Base-by-base conservation (phyloP, 2,888 invertebrate species). In the Cancer borealis region DNA sequence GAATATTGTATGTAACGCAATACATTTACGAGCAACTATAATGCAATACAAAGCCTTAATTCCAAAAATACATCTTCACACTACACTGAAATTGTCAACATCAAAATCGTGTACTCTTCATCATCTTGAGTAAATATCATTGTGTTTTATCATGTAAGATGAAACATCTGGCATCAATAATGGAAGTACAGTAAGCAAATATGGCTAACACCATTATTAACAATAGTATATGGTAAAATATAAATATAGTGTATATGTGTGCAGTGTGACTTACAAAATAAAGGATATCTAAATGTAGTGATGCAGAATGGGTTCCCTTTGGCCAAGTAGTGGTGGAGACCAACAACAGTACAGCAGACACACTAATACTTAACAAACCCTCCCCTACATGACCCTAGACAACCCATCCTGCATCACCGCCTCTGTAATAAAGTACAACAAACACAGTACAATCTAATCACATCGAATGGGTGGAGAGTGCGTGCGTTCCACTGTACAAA, bases 161-260 rank as follows among this genome's bases (percentile, higher is more conserved):
- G 17, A 14, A 39, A 84, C 84, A 84, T 39, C 39, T 84, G 84
- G 84, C 84, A 84, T 84, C 84, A 84, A 39, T 73, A 84, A 84
- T 84, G 84, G 84, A 84, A 84, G 84, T 84, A 84, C 84, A 84
- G 84, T 84, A 84, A 39, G 84, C 39, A 84, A 84, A 84, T 84
- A 84, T 84, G 84, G 84, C 39, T 39, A 12, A 39, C 30, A 39
- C 84, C 84, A 84, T 39, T 84, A 84, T 39, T 39, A 84, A 84
- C 84, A 84, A 84, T 39, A 84, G 84, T 17, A 39, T 14, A 84
- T 39, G 39, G 84, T 84, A 84, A 84, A 84, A 84, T 84, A 73
- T 73, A 84, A 84, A 84, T 84, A 73, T 73, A 84, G 84, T 39
- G 84, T 84, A n/a, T 84, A 84, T 84, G 14, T 84, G 39, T 84